Conservation (phyloP, 2,888 invertebrate species). For the Nezara viridula region DNA sequence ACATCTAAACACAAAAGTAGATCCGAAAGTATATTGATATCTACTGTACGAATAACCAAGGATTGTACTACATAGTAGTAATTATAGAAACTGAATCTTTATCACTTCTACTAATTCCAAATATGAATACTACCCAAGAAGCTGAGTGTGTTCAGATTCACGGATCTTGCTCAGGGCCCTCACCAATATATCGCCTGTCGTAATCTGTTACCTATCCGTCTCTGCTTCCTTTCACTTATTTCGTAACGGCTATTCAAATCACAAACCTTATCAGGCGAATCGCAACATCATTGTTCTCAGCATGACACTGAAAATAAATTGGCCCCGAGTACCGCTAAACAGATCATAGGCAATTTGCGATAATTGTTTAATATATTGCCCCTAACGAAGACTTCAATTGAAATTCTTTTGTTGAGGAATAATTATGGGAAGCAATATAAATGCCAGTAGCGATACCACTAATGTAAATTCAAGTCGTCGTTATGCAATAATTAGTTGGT, state of each 20-base stretch:
- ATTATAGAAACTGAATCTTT: too few species aligned
- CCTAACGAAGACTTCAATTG: neutral
- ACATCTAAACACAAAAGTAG: too few species aligned
- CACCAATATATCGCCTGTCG: neutral
- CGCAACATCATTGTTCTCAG: constrained; percentile 2
- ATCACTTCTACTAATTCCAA: neutral
- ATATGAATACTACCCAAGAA: neutral
- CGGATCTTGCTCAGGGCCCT: neutral
- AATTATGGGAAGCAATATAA: neutral
- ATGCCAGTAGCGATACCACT: neutral
- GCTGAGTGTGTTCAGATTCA: neutral
- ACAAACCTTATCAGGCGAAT: neutral
- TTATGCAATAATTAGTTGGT: neutral
- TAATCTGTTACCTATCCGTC: neutral
- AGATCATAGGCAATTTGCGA: neutral
- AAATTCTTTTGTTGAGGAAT: neutral
- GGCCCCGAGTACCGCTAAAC: neutral
- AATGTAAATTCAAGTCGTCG: neutral
- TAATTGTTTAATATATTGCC: neutral
- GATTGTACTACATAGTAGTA: too few species aligned
- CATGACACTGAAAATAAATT: constrained; percentile 28
- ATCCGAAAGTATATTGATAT: too few species aligned
- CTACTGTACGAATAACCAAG: too few species aligned
- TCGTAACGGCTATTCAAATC: neutral
- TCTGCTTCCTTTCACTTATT: neutral